Base-by-base conservation (phyloP, 2,888 invertebrate species). In the Liposcelis brunnea region DNA sequence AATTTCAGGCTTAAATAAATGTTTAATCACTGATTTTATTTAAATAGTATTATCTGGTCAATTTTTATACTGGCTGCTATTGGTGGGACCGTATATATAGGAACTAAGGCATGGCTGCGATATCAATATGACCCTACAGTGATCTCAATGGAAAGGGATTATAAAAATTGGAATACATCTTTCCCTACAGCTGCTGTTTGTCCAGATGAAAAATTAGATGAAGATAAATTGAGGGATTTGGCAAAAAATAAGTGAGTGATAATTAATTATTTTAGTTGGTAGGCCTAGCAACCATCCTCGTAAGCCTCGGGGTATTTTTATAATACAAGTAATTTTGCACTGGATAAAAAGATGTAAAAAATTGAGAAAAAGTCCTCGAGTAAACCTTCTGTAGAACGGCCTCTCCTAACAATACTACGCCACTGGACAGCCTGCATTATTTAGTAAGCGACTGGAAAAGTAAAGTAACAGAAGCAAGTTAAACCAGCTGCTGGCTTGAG, bases 71-170 rank as follows among this genome's bases (percentile, higher is more conserved):
- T 19, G 21, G 19, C 18, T 6, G 15, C 40, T 10, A 6, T 40
- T 6, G 19, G 3, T 6, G 21, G 16, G 40, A 40, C 40, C 16
- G 12, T 18, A 12, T 40, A 40, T 11, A 19, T 40, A 3, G 15
- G n/a, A 7, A 19, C 5, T 6, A 6, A 19, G 6, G 19, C 55
- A 5, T 54, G 55, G 53, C 42, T 43, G 15, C 52, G 56, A 2
- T 57, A 52, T 48, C 54, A 54, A 46, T 49, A 53, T 31, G 53
- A 54, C 31, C 57, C 58, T 6, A 56, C 55, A 1, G 58, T 58
- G 18, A 55, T 57, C 44, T 57, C 56, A 2, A 52, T 58, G 52
- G 56, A 58, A 32, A 50, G 54, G 16, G 54, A 57, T 34, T 56
- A 55, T 48, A 52, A 53, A 42, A 53, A 54, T 5, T 58, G 56